phyloP scores from a whole-genome alignment of 2,888 invertebrate genomes.

The Acrocera orbiculus region DNA sequence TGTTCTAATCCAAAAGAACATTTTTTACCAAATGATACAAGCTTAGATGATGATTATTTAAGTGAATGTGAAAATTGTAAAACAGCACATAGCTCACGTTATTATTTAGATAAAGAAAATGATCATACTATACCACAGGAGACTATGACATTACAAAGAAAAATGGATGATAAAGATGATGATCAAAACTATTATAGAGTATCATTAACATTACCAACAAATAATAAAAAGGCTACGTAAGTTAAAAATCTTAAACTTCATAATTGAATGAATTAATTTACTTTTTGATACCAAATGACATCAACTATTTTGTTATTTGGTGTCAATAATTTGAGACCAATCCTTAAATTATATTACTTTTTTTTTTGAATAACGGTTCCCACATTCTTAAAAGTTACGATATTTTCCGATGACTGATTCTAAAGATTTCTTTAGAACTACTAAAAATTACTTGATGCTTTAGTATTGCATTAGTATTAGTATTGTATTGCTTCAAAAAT shows the following conservation, averaged over 20 bases:
- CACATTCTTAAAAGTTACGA: too few relatives aligned
- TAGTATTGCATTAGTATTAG: too few relatives aligned
- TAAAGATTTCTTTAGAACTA: too few relatives aligned
- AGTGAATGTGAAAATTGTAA: conserved; percentile 78
- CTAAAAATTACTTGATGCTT: too few relatives aligned
- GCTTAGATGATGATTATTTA: conserved; percentile 50
- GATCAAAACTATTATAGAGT: conserved; percentile 40
- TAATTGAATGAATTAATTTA: neutral
- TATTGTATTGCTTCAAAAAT: too few relatives aligned
- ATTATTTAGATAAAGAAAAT: conserved; percentile 37
- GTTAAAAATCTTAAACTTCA: conserved; percentile 9
- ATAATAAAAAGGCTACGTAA: conserved; percentile 35
- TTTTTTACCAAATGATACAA: conserved; percentile 31
- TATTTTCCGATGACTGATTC: too few relatives aligned
- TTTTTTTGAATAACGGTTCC: too few relatives aligned
- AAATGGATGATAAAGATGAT: conserved; percentile 29
- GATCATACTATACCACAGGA: conserved; percentile 41
- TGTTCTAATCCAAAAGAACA: conserved; percentile 32
- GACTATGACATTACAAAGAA: conserved; percentile 50
- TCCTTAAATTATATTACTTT: too few relatives aligned
- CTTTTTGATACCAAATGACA: too few relatives aligned
- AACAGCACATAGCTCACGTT: conserved; percentile 51
- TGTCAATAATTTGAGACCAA: too few relatives aligned
- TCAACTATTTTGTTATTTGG: too few relatives aligned
- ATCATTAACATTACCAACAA: conserved; percentile 45